phyloP scores from a whole-genome alignment of 2,888 invertebrate species.

The Anorthoa munda region DNA sequence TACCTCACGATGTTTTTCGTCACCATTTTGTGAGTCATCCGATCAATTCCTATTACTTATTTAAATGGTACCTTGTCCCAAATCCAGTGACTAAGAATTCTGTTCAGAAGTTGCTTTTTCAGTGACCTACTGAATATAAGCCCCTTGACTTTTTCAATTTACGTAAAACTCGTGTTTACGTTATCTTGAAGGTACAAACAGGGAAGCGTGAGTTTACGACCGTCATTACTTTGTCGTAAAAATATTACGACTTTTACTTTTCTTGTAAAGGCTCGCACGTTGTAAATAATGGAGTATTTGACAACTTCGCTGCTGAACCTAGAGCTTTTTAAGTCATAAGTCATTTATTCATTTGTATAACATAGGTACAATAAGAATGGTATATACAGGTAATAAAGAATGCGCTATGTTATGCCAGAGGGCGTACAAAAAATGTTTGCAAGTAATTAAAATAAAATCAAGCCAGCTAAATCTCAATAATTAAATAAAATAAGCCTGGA shows the following conservation, averaged over 20 bases:
- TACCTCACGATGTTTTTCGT: neutral
- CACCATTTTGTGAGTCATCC: neutral
- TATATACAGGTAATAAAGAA: too few relatives aligned
- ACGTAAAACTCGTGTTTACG: neutral
- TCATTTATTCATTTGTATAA: too few relatives aligned
- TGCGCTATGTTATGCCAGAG: too few relatives aligned
- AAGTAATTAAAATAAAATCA: too few relatives aligned
- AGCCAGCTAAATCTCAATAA: too few relatives aligned
- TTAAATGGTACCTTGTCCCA: neutral
- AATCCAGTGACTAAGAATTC: neutral
- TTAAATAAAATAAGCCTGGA: too few relatives aligned
- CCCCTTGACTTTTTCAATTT: constrained; percentile 5
- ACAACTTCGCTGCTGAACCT: neutral
- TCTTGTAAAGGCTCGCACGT: constrained; percentile 6
- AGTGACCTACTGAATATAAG: neutral
- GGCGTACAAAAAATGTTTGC: too few relatives aligned
- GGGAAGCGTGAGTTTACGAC: constrained; percentile 40
- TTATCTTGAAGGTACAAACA: constrained; percentile 39
- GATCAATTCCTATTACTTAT: neutral
- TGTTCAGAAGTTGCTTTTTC: neutral
- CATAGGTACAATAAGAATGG: too few relatives aligned
- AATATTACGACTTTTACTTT: constrained; percentile 48
- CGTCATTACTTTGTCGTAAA: constrained; percentile 59
- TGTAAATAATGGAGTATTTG: neutral
- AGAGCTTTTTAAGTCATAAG: too few relatives aligned